phyloP scores from a whole-genome alignment of 2,888 invertebrate genomes.

The Drosophila neonasuta region DNA sequence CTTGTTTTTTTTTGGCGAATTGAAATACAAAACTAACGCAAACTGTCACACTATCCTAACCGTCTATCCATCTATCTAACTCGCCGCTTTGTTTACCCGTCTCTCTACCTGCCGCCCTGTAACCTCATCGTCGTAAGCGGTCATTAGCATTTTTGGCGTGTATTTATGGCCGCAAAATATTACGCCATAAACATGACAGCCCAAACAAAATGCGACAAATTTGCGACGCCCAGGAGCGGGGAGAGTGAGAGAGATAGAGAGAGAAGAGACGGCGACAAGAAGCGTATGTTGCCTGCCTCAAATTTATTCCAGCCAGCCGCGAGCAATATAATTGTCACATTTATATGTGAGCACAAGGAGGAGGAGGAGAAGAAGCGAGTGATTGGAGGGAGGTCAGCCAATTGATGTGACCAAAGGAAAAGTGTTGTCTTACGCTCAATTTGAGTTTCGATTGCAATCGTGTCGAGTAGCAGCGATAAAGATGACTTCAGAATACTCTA shows the following conservation, averaged over 20 bases:
- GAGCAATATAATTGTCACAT: constrained; percentile 72
- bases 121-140: constrained; percentile 32
- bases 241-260: neutral
- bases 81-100: constrained; percentile 13
- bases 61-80: constrained; percentile 22
- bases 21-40: constrained; percentile 62
- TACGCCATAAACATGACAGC: constrained; percentile 76
- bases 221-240: constrained; percentile 51
- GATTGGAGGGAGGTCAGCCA: constrained; percentile 21
- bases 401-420: constrained; percentile 49
- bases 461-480: constrained; percentile 32
- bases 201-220: constrained; percentile 76
- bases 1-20: constrained; percentile 51
- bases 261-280: neutral
- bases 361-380: neutral
- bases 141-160: constrained; percentile 75
- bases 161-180: constrained; percentile 76
- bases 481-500: constrained; percentile 1
- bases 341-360: constrained; percentile 31
- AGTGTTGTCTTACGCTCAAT: constrained; percentile 70
- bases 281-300: constrained; percentile 46
- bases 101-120: constrained; percentile 1
- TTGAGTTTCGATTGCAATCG: constrained; percentile 67
- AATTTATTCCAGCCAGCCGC: constrained; percentile 51
- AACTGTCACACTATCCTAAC: constrained; percentile 50